phyloP scores from a whole-genome alignment of 2,888 invertebrate species.

The Conistra vaccinii region DNA sequence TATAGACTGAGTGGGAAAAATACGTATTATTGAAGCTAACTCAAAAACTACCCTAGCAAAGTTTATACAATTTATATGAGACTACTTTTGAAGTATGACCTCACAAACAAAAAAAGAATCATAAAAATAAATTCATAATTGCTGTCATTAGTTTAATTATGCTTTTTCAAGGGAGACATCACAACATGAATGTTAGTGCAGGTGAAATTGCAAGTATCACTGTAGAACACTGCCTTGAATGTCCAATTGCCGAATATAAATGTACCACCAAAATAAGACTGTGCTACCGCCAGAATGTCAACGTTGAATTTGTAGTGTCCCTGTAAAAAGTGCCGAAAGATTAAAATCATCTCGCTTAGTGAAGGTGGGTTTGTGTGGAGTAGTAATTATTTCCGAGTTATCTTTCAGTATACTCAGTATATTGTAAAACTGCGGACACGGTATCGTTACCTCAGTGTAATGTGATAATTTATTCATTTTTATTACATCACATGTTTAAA shows the following conservation, averaged over 20 bases:
- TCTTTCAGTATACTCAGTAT: no score
- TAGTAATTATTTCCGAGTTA: no score
- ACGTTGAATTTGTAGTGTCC: conserved; percentile 54
- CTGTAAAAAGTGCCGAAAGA: conserved; percentile 33
- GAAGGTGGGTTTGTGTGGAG: not conserved
- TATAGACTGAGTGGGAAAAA: no score
- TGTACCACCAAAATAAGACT: conserved; percentile 65
- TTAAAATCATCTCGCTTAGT: not conserved
- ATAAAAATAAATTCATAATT: no score
- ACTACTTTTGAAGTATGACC: no score
- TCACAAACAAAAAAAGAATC: no score
- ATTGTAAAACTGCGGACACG: not conserved
- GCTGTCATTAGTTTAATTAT: not conserved
- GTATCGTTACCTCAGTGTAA: not conserved
- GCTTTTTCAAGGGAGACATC: conserved; percentile 33
- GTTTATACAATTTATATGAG: no score
- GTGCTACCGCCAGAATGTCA: conserved; percentile 50
- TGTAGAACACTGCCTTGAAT: conserved; percentile 64
- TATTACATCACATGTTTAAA: not conserved
- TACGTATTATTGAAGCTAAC: no score
- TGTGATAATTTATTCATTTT: not conserved
- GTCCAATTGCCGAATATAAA: conserved; percentile 68
- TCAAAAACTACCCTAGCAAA: no score
- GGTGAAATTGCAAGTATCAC: conserved; percentile 68
- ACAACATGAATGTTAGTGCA: conserved; percentile 44